Percentiles rank a stretch among this genome's conserved stretches.
These are phyloP conservation scores for Heliconius eleuchia DNA, from an alignment of 1,140 invertebrate genomes.

Conservation along the genomic window DNA sequence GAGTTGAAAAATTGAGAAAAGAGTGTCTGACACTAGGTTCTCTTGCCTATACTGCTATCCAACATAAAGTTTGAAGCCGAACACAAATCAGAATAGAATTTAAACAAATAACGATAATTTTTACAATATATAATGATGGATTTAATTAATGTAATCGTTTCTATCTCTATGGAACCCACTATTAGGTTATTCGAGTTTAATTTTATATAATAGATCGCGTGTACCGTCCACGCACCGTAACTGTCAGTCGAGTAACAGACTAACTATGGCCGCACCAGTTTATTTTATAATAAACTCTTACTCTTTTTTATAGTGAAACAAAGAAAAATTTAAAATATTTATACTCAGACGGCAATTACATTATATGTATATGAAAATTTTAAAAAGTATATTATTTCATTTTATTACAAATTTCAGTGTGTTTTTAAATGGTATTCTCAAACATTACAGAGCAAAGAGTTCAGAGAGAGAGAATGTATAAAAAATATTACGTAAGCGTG, in stretches of 20 bases:
- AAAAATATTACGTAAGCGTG: no score
- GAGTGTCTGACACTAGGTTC: no score
- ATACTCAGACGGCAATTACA: neutral
- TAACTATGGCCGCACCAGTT: neutral
- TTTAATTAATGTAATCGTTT: neutral
- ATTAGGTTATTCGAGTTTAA: slow-evolving; percentile 4
- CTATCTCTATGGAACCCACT: neutral
- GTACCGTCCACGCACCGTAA: neutral
- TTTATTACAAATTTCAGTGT: no score
- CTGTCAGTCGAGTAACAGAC: slow-evolving; percentile 16
- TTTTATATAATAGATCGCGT: slow-evolving; percentile 22
- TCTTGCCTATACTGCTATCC: no score
- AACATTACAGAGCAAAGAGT: no score
- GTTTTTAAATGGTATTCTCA: no score
- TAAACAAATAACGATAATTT: neutral
- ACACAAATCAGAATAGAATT: neutral
- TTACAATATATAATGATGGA: neutral
- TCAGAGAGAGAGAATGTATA: no score
- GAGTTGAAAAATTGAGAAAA: no score
- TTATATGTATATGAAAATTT: neutral
- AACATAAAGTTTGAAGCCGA: no score
- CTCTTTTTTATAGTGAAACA: neutral
- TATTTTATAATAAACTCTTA: neutral
- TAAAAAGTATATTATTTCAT: no score
- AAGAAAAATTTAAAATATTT: neutral